Conservation (phyloP, 2,113 vertebrate species). For the Calyptommatus sinebrachiatus region DNA sequence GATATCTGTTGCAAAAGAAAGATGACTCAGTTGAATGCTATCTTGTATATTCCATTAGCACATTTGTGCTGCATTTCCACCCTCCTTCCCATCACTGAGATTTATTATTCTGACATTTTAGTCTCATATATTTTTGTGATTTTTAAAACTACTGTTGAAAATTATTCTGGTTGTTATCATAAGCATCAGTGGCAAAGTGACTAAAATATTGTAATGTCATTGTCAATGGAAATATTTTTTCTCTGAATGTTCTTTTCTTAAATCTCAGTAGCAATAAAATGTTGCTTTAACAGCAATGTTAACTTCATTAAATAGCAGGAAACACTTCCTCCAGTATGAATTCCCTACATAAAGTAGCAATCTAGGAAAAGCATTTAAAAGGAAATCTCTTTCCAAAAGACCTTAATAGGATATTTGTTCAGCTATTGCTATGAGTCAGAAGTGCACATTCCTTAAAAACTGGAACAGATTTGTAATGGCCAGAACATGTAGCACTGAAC, state of each 20-base stretch:
- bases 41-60: neutral
- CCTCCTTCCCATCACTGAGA: neutral
- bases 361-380: neutral
- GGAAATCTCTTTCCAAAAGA: constrained; percentile 1
- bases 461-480: neutral
- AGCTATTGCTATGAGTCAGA: constrained; percentile 9
- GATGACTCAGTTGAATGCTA: neutral
- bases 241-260: constrained; percentile 1
- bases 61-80: neutral
- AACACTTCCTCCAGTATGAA: neutral
- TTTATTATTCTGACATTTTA: neutral
- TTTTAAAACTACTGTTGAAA: neutral
- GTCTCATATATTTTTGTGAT: neutral
- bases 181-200: neutral
- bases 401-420: constrained; percentile 20
- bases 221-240: neutral
- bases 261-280: neutral
- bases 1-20: too few relatives aligned
- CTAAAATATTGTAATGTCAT: neutral
- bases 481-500: constrained; percentile 17
- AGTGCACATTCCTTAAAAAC: neutral
- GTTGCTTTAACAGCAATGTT: neutral
- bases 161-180: neutral
- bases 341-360: neutral
- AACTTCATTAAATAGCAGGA: neutral